Conservation (phyloP, 2,113 vertebrate species). For the Rhombomys opimus region DNA sequence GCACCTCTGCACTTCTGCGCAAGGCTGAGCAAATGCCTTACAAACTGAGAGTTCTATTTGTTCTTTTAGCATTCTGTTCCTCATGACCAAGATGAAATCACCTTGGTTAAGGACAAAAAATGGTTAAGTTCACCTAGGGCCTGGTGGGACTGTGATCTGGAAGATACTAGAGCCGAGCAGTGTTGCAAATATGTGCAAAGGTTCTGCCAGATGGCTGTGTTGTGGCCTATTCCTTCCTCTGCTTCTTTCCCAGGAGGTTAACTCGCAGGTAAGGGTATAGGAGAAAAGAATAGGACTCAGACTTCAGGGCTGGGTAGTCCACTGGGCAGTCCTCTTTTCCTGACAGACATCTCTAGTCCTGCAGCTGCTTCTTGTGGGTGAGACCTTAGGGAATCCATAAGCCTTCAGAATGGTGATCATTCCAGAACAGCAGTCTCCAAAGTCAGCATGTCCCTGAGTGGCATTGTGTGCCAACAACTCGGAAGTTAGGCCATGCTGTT, state of each 20-base stretch:
- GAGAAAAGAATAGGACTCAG: too few species aligned
- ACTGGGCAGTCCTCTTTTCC: background rate
- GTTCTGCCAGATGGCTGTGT: background rate
- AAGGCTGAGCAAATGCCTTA: background rate
- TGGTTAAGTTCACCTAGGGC: background rate
- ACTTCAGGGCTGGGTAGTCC: too few species aligned
- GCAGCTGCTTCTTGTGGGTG: background rate
- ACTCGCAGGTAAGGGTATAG: background rate
- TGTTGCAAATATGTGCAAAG: background rate
- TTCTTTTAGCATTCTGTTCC: background rate
- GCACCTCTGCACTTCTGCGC: background rate
- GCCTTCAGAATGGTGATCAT: background rate
- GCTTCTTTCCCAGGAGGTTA: background rate
- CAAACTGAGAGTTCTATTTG: background rate
- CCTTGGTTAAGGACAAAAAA: background rate
- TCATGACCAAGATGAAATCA: background rate
- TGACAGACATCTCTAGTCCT: background rate
- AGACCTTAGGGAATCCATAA: background rate
- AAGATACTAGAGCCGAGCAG: background rate
- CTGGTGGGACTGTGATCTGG: background rate
- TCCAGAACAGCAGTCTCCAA: background rate
- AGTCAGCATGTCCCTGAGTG: background rate
- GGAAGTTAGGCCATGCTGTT: background rate
- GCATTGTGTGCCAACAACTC: background rate
- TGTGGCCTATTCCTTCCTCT: background rate